phyloP scores from a whole-genome alignment of 2,113 vertebrate genomes.

The Donacobius atricapilla region DNA sequence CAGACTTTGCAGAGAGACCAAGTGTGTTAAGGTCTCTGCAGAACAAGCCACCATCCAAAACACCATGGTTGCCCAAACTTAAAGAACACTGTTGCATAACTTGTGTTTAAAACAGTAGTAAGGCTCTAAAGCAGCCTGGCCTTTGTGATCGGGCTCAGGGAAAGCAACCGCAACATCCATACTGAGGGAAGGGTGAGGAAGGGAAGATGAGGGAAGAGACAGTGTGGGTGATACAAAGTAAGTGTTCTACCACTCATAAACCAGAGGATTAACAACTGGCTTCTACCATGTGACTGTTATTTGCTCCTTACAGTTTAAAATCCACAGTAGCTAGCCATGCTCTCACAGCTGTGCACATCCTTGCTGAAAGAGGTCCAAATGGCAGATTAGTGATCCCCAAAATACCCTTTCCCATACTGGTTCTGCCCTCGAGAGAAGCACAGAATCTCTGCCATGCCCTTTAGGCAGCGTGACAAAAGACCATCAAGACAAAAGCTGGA shows the following conservation, averaged over 20 bases:
- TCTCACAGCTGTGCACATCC: neutral
- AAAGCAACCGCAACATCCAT: neutral
- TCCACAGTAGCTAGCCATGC: neutral
- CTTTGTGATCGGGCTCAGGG: neutral
- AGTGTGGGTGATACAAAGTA: neutral
- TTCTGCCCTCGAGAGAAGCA: neutral
- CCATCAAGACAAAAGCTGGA: neutral
- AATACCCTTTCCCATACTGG: neutral
- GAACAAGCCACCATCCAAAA: neutral
- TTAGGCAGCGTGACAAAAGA: neutral
- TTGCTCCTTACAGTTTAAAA: neutral
- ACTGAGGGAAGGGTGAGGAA: neutral
- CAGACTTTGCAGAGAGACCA: neutral
- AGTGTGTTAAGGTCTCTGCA: neutral
- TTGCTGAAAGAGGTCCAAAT: neutral
- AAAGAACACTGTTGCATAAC: slow-evolving; percentile 7
- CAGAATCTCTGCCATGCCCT: neutral
- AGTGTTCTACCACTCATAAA: neutral
- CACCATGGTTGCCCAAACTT: neutral
- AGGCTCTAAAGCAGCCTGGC: slow-evolving; percentile 11
- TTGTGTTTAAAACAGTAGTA: slow-evolving; percentile 4
- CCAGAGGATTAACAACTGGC: neutral
- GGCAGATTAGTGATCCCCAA: neutral
- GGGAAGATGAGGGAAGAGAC: neutral
- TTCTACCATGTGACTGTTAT: neutral